A percentile compares a stretch with the other conserved stretches of the same genome.
Conservation (phyloP, 1,140 invertebrate species). For the Ladona fulva region DNA sequence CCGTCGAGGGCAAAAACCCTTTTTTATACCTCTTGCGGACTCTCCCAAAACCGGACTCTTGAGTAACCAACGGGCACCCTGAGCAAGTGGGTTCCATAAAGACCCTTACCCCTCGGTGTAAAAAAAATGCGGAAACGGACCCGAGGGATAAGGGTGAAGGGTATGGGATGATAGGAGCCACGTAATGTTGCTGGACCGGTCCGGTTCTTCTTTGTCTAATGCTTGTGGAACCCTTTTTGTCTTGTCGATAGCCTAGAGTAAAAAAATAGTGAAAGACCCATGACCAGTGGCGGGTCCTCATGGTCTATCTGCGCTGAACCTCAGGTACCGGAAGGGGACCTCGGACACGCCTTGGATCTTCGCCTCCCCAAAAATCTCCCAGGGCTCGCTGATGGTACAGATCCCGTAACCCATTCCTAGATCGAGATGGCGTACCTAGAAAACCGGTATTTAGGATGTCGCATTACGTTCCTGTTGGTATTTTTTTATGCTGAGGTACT, state of each 20-base stretch:
- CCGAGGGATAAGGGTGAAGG: not conserved
- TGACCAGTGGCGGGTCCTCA: not conserved
- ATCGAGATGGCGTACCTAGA: not conserved
- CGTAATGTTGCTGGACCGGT: not conserved
- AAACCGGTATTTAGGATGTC: not conserved
- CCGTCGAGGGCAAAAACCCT: not conserved
- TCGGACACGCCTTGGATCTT: constrained; percentile 5
- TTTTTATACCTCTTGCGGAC: not conserved
- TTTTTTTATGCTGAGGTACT: too few species aligned
- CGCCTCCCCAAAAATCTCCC: not conserved
- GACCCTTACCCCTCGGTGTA: not conserved
- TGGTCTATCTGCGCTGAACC: not conserved
- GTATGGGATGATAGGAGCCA: not conserved
- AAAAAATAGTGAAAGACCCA: not conserved
- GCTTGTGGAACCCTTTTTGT: not conserved
- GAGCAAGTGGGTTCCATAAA: not conserved
- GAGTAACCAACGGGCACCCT: not conserved
- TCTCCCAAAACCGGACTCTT: not conserved
- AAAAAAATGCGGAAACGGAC: not conserved
- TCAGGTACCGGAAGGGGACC: not conserved
- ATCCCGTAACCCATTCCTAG: not conserved
- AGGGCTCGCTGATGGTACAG: not conserved
- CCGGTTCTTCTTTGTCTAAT: not conserved
- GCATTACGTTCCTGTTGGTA: not conserved
- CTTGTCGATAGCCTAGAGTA: not conserved